These are phyloP conservation scores for Neria commutata DNA, from an alignment of 2,888 invertebrate species.

Conservation along the genomic window DNA sequence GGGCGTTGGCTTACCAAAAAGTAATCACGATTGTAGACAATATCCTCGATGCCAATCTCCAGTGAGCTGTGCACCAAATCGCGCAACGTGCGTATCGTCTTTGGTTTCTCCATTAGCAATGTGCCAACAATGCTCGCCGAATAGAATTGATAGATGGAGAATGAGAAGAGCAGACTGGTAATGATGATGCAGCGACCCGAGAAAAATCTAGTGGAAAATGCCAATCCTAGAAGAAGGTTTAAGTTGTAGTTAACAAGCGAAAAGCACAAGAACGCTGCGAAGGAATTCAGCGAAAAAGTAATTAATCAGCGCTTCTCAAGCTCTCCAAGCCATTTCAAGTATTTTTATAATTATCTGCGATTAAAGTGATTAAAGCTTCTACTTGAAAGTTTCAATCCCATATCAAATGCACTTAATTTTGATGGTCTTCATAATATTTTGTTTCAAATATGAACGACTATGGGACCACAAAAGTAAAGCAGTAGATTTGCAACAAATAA, in stretches of 20 bases:
- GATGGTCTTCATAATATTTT: too few species aligned
- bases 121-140: conserved; percentile 74
- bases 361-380: too few species aligned
- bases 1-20: conserved; percentile 65
- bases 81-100: conserved; percentile 67
- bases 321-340: too few species aligned
- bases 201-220: conserved; percentile 55
- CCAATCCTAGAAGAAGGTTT: conserved; percentile 34
- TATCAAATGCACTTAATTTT: too few species aligned
- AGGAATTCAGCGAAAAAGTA: background rate
- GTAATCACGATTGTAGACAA: conserved; percentile 69
- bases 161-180: conserved; percentile 66
- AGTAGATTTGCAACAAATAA: too few species aligned
- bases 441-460: too few species aligned
- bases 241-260: background rate
- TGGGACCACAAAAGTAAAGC: too few species aligned
- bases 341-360: too few species aligned
- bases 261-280: background rate
- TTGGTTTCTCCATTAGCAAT: conserved; percentile 68
- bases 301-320: too few species aligned
- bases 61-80: conserved; percentile 68
- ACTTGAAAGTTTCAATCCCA: too few species aligned
- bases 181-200: conserved; percentile 66
- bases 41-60: conserved; percentile 69
- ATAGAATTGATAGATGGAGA: conserved; percentile 73